Evolutionary conservation across 2,113 vertebrate species (phyloP).

Genomic region (Petroica traversi): DNA sequence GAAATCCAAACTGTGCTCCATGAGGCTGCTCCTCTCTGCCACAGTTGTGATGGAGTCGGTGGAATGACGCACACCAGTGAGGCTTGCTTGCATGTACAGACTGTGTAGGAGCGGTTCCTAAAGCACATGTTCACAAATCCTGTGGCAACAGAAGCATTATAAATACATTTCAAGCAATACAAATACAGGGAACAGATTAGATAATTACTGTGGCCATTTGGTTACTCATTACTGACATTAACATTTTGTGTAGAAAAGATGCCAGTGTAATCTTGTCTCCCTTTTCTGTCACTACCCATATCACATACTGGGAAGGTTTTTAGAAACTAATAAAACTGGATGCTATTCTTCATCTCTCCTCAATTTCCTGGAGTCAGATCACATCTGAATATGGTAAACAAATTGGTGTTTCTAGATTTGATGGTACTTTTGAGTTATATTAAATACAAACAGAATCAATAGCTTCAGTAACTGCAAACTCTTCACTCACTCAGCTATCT

Average conservation of each 20-base stretch:
- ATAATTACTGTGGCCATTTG: background rate
- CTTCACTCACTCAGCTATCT: background rate
- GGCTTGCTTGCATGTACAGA: background rate
- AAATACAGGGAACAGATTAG: background rate
- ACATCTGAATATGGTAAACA: background rate
- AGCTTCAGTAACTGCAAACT: background rate
- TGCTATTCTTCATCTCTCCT: background rate
- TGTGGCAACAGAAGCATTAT: background rate
- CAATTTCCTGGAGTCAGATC: background rate
- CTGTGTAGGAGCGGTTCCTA: constrained; percentile 30
- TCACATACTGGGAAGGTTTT: background rate
- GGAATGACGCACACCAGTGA: background rate
- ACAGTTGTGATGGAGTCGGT: background rate
- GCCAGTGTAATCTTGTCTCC: background rate
- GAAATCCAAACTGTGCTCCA: background rate
- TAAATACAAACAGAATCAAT: background rate
- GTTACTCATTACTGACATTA: constrained; percentile 16
- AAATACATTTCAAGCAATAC: background rate
- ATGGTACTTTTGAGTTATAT: background rate
- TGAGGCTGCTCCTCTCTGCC: background rate
- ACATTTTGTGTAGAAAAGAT: background rate
- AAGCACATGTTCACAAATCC: constrained; percentile 17
- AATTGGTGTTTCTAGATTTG: background rate
- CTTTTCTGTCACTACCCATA: background rate
- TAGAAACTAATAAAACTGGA: background rate